Percentiles rank a stretch among this genome's conserved stretches.
Evolutionary conservation across 1,140 invertebrate species (phyloP).

Genomic region (Pseudachorutes palmiensis): DNA sequence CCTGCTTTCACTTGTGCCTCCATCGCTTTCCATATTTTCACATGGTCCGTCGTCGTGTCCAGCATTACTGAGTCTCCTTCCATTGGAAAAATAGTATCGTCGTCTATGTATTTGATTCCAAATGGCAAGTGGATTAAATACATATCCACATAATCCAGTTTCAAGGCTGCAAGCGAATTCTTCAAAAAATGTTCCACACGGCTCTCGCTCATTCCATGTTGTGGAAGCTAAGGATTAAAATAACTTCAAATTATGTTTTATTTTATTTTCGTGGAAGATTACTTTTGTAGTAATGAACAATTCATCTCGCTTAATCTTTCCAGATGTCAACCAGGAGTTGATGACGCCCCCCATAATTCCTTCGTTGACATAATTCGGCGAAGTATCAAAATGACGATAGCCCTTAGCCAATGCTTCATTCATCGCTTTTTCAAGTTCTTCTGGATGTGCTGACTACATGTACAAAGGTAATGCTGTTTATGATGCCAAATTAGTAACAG

Average conservation of each 20-base stretch:
- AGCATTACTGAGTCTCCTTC: constrained; percentile 47
- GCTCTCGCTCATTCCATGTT: constrained; percentile 46
- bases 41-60: constrained; percentile 60
- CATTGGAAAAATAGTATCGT: constrained; percentile 17
- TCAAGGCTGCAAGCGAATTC: constrained; percentile 61
- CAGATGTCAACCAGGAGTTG: constrained; percentile 38
- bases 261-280: background rate
- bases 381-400: constrained; percentile 42
- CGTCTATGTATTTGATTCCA: constrained; percentile 38
- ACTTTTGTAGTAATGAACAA: constrained; percentile 44
- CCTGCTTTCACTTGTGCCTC: constrained; percentile 42
- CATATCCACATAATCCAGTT: constrained; percentile 72
- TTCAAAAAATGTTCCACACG: constrained; percentile 49
- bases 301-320: constrained; percentile 42
- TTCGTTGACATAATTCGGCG: constrained; percentile 43
- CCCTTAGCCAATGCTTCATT: too few species aligned
- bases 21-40: constrained; percentile 60
- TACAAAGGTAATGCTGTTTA: too few species aligned
- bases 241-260: background rate
- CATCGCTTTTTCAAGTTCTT: too few species aligned
- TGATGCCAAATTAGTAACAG: too few species aligned
- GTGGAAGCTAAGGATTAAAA: constrained; percentile 38
- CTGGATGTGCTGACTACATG: too few species aligned
- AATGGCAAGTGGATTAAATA: constrained; percentile 49
- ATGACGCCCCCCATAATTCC: constrained; percentile 40